phyloP scores from a whole-genome alignment of 2,113 vertebrate genomes.

The Microtus montanus region DNA sequence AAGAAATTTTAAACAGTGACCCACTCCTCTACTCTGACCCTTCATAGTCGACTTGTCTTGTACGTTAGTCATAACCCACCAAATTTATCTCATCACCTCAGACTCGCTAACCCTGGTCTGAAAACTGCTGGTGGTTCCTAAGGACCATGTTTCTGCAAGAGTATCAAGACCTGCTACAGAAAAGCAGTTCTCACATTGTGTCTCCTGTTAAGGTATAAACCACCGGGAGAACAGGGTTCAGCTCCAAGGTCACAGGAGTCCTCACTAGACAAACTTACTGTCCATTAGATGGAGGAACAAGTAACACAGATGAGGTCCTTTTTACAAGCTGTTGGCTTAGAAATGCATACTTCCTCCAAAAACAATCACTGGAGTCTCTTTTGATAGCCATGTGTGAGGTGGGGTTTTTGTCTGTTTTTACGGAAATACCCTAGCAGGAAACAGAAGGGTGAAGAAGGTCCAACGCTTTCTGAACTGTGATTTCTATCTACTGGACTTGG shows the following conservation, averaged over 20 bases:
- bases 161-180: neutral
- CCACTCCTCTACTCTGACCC: neutral
- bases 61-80: neutral
- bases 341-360: neutral
- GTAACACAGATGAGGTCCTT: neutral
- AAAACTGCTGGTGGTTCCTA: neutral
- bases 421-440: neutral
- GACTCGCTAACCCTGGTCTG: neutral
- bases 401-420: neutral
- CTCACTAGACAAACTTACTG: rapidly evolving
- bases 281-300: neutral
- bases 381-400: neutral
- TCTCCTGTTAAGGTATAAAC: neutral
- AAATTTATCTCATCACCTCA: neutral
- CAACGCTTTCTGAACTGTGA: neutral
- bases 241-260: neutral
- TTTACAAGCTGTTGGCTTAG: neutral
- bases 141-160: neutral
- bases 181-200: neutral
- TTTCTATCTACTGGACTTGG: neutral
- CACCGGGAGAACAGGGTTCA: neutral
- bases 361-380: neutral
- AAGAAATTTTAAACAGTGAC: neutral
- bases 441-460: neutral
- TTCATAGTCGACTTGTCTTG: neutral